phyloP scores from a whole-genome alignment of 2,888 invertebrate genomes.

The Pristionchus arcanus region DNA sequence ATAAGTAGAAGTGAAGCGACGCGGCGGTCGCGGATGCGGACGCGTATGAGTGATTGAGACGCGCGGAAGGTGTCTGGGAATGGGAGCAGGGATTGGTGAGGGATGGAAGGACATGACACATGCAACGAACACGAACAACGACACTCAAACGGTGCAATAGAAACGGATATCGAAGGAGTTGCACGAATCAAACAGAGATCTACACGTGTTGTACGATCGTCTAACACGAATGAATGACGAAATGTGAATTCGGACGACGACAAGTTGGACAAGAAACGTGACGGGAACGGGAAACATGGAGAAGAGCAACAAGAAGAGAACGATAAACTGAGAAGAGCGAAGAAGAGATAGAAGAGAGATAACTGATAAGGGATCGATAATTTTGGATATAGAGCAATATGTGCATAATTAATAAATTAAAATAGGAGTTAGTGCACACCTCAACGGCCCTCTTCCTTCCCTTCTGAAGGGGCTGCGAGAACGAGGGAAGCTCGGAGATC shows the following conservation, averaged over 20 bases:
- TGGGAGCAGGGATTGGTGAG: background rate
- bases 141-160: background rate
- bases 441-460: constrained; percentile 52
- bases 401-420: too few relatives aligned
- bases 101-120: constrained; percentile 12
- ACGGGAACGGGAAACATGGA: constrained; percentile 25
- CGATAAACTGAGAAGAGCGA: constrained; percentile 14
- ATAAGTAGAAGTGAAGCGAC: constrained; percentile 22
- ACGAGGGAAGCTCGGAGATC: constrained; percentile 78
- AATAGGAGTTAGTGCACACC: constrained; percentile 15
- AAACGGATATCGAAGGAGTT: background rate
- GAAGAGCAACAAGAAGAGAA: background rate
- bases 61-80: constrained; percentile 33
- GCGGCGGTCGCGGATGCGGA: background rate
- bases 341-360: constrained; percentile 18
- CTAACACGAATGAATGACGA: background rate
- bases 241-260: constrained; percentile 1
- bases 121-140: constrained; percentile 17
- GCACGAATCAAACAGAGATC: background rate
- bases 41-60: constrained; percentile 6
- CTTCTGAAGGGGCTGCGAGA: constrained; percentile 58
- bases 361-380: constrained; percentile 1
- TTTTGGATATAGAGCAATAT: too few relatives aligned
- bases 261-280: constrained; percentile 16
- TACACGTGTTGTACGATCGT: background rate